A percentile compares a stretch with the other conserved stretches of the same genome.
phyloP scores from a whole-genome alignment of 2,113 vertebrate genomes.

The Candoia aspera region DNA sequence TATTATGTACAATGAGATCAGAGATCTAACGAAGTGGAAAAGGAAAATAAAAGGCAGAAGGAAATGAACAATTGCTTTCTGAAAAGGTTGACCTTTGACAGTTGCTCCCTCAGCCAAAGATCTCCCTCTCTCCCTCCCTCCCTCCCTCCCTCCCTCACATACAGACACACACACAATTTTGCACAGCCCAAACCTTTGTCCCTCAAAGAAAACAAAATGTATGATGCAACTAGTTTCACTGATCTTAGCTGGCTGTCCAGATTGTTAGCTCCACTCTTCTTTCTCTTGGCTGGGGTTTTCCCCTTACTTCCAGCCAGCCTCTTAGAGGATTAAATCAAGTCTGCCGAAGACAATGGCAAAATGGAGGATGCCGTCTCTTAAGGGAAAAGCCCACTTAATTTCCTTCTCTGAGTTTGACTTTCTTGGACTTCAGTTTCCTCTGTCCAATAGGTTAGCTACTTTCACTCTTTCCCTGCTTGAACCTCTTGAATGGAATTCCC shows the following conservation, averaged over 20 bases:
- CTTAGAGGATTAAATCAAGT: not conserved
- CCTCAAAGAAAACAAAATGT: not conserved
- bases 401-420: not conserved
- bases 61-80: not conserved
- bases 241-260: not conserved
- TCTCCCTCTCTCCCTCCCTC: not conserved
- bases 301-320: not conserved
- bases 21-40: not conserved
- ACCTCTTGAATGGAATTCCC: not conserved
- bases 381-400: not conserved
- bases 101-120: not conserved
- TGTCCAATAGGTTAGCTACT: not conserved
- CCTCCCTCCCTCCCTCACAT: rapidly evolving
- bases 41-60: not conserved
- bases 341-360: not conserved
- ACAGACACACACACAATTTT: not conserved
- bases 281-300: not conserved
- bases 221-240: not conserved
- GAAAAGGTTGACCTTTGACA: not conserved
- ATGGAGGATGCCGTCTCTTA: not conserved
- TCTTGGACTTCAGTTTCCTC: not conserved
- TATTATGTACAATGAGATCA: not conserved
- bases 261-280: not conserved
- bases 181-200: not conserved
- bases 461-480: not conserved